Evolutionary conservation across 2,888 invertebrate species (phyloP).

Genomic region (Cryptocephalus moraei): DNA sequence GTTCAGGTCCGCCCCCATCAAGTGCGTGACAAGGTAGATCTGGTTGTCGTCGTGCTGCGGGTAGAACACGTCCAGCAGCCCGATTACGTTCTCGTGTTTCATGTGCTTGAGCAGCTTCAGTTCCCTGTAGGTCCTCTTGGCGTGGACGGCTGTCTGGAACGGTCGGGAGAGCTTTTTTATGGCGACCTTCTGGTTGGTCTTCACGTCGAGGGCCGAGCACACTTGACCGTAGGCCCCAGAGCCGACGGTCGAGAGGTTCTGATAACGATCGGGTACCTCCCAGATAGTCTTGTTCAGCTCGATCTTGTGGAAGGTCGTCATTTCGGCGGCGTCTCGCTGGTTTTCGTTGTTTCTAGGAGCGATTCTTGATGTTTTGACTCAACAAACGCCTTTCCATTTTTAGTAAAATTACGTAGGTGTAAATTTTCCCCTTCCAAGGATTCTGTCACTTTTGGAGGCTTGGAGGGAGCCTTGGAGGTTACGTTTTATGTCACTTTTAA

Average conservation of each 20-base stretch:
- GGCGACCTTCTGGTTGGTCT: constrained; percentile 74
- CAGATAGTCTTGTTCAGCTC: constrained; percentile 97
- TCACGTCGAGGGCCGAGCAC: constrained; percentile 75
- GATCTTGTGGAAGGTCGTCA: constrained; percentile 75
- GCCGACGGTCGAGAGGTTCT: constrained; percentile 85
- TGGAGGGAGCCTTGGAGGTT: no score
- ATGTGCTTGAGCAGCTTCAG: constrained; percentile 93
- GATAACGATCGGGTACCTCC: constrained; percentile 90
- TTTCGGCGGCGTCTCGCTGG: constrained; percentile 25
- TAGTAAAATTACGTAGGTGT: neutral
- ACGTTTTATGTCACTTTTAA: no score
- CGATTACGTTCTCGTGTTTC: constrained; percentile 98
- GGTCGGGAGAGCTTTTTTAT: constrained; percentile 97
- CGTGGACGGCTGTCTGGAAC: constrained; percentile 96
- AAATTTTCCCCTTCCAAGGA: no score
- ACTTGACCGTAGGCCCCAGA: constrained; percentile 98
- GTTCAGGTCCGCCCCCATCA: constrained; percentile 99
- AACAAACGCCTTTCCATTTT: no score
- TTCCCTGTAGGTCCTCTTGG: constrained; percentile 95
- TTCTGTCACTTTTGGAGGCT: no score
- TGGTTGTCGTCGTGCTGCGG: constrained; percentile 83
- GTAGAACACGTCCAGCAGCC: constrained; percentile 88
- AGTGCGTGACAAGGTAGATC: constrained; percentile 89
- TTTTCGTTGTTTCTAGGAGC: no score
- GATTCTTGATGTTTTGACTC: no score